Base-by-base conservation (phyloP, 2,113 vertebrate genomes). In the Thunnus maccoyii region DNA sequence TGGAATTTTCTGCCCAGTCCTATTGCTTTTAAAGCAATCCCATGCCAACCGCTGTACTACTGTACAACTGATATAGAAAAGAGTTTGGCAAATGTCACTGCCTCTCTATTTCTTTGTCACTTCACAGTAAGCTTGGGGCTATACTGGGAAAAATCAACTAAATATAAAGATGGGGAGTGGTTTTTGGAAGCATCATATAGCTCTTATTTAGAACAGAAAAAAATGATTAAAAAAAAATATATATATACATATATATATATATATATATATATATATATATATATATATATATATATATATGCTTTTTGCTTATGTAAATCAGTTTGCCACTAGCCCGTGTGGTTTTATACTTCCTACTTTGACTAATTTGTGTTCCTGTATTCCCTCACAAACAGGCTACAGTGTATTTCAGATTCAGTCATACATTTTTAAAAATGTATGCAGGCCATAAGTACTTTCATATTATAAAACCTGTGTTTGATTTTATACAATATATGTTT, bases 61-160 rank as follows among this genome's bases (percentile, higher is more conserved):
- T 6, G 32, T 36, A 41, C 36, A 47, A n/a, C 69, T 79, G 68
- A 84, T 64, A 82, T 18, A 71, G 62, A 70, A 82, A 55, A 52
- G 14, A 60, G 58, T 71, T 83, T 86, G 89, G 80, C 82, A 80
- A 81, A 75, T 80, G 54, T 27, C 75, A 69, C 61, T 47, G 41
- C 47, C 41, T 76, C 50, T 80, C 17, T 68, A 18, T 76, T 56
- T 82, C 48, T 62, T 20, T 80, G 80, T 73, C 76, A 78, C 70
- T 63, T 86, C 73, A 67, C 69, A 66, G 72, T 63, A 71, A 78
- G 54, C 58, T 62, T 63, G 70, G 52, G 8, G 69, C 52, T 51
- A 16, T 48, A 25, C 22, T 75, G 71, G 63, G 47, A 74, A 66
- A 67, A 82, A 85, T 83, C 72, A 70, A 17, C 58, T 15, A 55